Conservation (phyloP, 2,888 invertebrate genomes). For the Parelbella ahira region DNA sequence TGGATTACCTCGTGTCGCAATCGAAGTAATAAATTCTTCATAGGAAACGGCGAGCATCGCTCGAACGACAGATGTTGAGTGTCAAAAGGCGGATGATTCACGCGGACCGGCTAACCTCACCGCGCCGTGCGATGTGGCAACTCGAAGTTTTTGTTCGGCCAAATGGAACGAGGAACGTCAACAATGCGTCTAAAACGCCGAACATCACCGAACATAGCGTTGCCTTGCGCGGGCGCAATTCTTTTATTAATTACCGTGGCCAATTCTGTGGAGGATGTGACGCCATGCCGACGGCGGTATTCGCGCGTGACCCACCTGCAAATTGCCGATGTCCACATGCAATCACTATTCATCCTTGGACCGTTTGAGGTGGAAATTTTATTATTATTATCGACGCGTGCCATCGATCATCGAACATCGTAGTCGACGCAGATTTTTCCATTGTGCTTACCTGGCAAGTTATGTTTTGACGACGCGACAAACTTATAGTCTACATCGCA, state of each 20-base stretch:
- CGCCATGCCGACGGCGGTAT: slow-evolving; percentile 63
- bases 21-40: slow-evolving; percentile 9
- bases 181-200: slow-evolving; percentile 55
- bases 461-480: too few relatives aligned
- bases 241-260: slow-evolving; percentile 76
- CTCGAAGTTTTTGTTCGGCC: slow-evolving; percentile 34
- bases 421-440: slow-evolving; percentile 19
- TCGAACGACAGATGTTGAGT: slow-evolving; percentile 20
- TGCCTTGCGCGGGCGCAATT: slow-evolving; percentile 62
- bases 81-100: slow-evolving; percentile 24
- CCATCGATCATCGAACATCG: slow-evolving; percentile 18
- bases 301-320: slow-evolving; percentile 71
- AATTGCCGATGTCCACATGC: slow-evolving; percentile 55
- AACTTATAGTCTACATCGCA: too few relatives aligned
- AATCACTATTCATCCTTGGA: slow-evolving; percentile 71
- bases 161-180: slow-evolving; percentile 43
- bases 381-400: slow-evolving; percentile 41
- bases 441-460: too few relatives aligned
- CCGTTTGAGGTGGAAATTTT: slow-evolving; percentile 50
- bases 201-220: slow-evolving; percentile 66
- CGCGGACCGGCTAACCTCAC: slow-evolving; percentile 25
- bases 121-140: slow-evolving; percentile 30
- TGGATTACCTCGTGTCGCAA: slow-evolving; percentile 13
- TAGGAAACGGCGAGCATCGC: slow-evolving; percentile 16
- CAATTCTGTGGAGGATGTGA: slow-evolving; percentile 77